Conservation (phyloP, 2,888 invertebrate genomes). For the Drosophila paranaensis region DNA sequence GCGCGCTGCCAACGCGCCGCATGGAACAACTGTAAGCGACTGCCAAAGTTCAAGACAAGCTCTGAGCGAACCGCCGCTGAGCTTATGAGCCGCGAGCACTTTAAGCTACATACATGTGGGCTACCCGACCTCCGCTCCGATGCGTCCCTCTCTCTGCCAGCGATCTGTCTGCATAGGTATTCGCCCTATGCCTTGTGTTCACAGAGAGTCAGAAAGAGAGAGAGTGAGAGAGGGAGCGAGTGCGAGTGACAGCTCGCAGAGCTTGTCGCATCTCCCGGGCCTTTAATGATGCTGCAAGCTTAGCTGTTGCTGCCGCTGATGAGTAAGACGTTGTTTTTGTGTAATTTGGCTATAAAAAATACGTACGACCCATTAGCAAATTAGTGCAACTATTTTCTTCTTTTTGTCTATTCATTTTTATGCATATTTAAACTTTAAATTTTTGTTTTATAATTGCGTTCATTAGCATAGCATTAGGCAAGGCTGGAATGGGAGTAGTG, state of each 20-base stretch:
- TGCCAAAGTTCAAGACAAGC: slow-evolving; percentile 76
- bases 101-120: slow-evolving; percentile 4
- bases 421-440: slow-evolving; percentile 21
- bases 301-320: slow-evolving; percentile 33
- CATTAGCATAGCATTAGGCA: slow-evolving; percentile 21
- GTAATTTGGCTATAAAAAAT: slow-evolving; percentile 64
- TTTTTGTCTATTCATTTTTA: slow-evolving; percentile 19
- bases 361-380: slow-evolving; percentile 68
- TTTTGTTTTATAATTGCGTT: slow-evolving; percentile 30
- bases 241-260: slow-evolving; percentile 33
- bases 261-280: slow-evolving; percentile 36
- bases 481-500: slow-evolving; percentile 3
- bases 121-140: neutral
- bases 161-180: slow-evolving; percentile 49
- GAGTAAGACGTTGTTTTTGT: slow-evolving; percentile 61
- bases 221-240: neutral
- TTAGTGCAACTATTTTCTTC: slow-evolving; percentile 65
- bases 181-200: slow-evolving; percentile 22
- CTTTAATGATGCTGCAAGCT: slow-evolving; percentile 55
- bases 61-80: slow-evolving; percentile 44
- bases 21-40: slow-evolving; percentile 69
- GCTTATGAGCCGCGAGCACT: slow-evolving; percentile 31
- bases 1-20: slow-evolving; percentile 62
- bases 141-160: slow-evolving; percentile 2
- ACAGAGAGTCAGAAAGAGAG: slow-evolving; percentile 6